Percentiles rank a stretch among this genome's conserved stretches.
Conservation (phyloP, 2,113 vertebrate genomes). For the Capra hircus region DNA sequence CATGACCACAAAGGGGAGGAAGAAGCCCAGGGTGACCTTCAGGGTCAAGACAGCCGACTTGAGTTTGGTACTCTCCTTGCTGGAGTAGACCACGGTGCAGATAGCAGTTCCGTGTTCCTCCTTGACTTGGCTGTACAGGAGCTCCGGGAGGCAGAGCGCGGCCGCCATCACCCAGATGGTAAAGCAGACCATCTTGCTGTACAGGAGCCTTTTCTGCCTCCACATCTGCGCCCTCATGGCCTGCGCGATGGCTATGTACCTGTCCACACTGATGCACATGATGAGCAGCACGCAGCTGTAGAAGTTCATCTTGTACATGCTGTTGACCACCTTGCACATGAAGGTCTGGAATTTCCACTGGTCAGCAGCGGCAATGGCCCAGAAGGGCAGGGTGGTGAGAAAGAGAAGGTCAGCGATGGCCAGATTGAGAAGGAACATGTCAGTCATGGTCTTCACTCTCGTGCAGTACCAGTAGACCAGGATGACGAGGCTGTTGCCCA, state of each 20-base stretch:
- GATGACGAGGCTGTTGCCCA: constrained; percentile 88
- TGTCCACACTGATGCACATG: constrained; percentile 91
- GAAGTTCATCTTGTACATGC: constrained; percentile 91
- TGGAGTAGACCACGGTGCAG: constrained; percentile 82
- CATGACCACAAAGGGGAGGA: constrained; percentile 87
- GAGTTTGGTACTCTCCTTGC: constrained; percentile 48
- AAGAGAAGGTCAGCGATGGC: constrained; percentile 91
- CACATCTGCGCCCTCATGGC: constrained; percentile 83
- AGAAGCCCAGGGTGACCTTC: constrained; percentile 88
- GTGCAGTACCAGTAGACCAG: constrained; percentile 85
- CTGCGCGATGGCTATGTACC: constrained; percentile 88
- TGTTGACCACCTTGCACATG: constrained; percentile 86
- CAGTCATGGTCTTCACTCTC: constrained; percentile 88
- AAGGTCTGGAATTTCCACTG: constrained; percentile 84
- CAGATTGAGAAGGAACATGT: constrained; percentile 89
- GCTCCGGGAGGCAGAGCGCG: constrained; percentile 87
- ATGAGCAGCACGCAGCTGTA: constrained; percentile 91
- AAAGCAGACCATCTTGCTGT: constrained; percentile 84
- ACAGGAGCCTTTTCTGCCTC: constrained; percentile 81
- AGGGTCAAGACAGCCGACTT: constrained; percentile 82
- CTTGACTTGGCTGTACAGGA: constrained; percentile 83
- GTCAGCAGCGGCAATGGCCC: constrained; percentile 81
- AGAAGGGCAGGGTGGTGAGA: constrained; percentile 90
- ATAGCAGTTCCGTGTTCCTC: rapidly evolving
- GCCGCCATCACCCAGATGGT: constrained; percentile 82